These are phyloP conservation scores for Cheilosia soror DNA, from an alignment of 2,888 invertebrate species.

Conservation along the genomic window DNA sequence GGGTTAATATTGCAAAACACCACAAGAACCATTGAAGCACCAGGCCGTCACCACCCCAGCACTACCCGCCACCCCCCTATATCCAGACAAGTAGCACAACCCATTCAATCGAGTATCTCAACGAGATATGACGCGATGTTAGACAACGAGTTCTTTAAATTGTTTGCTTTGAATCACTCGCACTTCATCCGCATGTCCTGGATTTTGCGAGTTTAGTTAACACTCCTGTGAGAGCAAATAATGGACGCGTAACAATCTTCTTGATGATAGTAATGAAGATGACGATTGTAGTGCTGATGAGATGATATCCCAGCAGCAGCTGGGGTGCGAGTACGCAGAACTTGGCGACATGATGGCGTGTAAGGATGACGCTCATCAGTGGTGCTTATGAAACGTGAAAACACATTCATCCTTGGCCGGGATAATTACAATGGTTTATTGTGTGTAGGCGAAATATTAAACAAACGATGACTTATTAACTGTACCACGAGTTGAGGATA, in stretches of 20 bases:
- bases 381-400: slow-evolving; percentile 10
- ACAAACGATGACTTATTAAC: slow-evolving; percentile 11
- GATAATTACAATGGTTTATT: slow-evolving; percentile 23
- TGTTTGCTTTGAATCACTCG: slow-evolving; percentile 13
- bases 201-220: slow-evolving; percentile 16
- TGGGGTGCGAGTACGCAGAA: not conserved
- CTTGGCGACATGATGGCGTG: slow-evolving; percentile 43
- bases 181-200: slow-evolving; percentile 32
- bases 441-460: slow-evolving; percentile 3
- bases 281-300: slow-evolving; percentile 9
- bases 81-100: slow-evolving; percentile 25
- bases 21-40: slow-evolving; percentile 34
- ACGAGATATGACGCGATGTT: slow-evolving; percentile 22
- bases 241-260: slow-evolving; percentile 32
- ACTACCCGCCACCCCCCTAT: not conserved
- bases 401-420: slow-evolving; percentile 25
- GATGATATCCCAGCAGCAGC: slow-evolving; percentile 14
- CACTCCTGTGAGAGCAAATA: slow-evolving; percentile 30
- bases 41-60: too few species aligned
- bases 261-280: slow-evolving; percentile 16
- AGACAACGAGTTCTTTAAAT: slow-evolving; percentile 34
- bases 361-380: slow-evolving; percentile 8
- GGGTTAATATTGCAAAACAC: slow-evolving; percentile 67
- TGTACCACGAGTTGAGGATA: not conserved
- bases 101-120: slow-evolving; percentile 36